Conservation (phyloP, 2,797 vertebrate species). For the Channallabes apus region DNA sequence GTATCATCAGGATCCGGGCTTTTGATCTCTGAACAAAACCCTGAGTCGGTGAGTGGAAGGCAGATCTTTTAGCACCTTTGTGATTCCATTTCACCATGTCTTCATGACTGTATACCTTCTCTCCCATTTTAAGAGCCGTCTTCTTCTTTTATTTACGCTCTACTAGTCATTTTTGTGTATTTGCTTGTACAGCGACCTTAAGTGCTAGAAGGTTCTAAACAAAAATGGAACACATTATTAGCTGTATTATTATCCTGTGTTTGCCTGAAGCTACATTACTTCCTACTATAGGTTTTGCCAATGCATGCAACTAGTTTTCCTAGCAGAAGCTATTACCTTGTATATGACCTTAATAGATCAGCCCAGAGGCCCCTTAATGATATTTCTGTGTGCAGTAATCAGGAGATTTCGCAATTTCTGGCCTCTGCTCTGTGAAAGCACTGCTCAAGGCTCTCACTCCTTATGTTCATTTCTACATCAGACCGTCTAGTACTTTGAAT, state of each 20-base stretch:
- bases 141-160: neutral
- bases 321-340: neutral
- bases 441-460: neutral
- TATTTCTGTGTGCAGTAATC: neutral
- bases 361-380: neutral
- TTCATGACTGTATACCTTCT: neutral
- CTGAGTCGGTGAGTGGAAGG: neutral
- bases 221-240: neutral
- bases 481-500: neutral
- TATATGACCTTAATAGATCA: constrained; percentile 1
- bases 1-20: neutral
- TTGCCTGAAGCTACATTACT: neutral
- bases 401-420: constrained; percentile 1
- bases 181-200: neutral
- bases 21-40: neutral
- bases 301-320: neutral
- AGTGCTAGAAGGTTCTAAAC: neutral
- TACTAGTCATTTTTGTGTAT: neutral
- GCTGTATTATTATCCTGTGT: neutral
- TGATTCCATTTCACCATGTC: neutral
- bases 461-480: neutral
- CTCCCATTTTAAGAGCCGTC: neutral
- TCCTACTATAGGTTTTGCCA: neutral
- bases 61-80: neutral
- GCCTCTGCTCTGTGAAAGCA: neutral